Conservation (phyloP, 2,797 vertebrate genomes). For the Anguilla obscura region DNA sequence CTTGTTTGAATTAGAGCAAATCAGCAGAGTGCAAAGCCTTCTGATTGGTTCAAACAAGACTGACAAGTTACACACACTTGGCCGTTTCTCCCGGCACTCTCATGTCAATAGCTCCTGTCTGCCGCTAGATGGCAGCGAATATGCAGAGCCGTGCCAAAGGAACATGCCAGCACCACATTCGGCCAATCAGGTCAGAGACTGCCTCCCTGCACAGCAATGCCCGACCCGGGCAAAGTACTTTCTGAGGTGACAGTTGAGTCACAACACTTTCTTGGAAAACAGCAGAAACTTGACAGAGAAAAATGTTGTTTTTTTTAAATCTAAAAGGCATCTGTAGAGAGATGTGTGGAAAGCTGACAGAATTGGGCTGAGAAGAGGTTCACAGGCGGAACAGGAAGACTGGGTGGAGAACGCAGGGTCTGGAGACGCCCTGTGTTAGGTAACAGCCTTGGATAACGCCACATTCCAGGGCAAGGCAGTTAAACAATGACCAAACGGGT, state of each 20-base stretch:
- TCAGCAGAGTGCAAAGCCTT: no score
- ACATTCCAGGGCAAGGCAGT: background rate
- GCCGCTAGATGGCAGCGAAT: no score
- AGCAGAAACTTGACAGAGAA: background rate
- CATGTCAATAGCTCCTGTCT: no score
- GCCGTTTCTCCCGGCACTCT: no score
- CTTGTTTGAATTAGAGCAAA: no score
- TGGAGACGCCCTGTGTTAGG: background rate
- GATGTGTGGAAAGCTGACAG: background rate
- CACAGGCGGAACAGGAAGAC: background rate
- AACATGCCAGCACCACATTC: no score
- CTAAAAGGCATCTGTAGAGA: background rate
- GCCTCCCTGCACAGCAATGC: no score
- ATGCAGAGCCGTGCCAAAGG: no score
- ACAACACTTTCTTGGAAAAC: background rate
- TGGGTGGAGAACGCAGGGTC: background rate
- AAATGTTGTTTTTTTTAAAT: background rate
- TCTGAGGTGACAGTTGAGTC: background rate
- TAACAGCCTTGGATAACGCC: background rate
- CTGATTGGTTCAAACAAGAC: no score
- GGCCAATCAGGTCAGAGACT: no score
- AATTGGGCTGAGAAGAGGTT: background rate
- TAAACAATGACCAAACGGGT: background rate
- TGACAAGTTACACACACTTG: no score
- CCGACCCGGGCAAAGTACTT: background rate